Evolutionary conservation across 2,888 invertebrate species (phyloP).

Genomic region (Plagodis dolabraria): DNA sequence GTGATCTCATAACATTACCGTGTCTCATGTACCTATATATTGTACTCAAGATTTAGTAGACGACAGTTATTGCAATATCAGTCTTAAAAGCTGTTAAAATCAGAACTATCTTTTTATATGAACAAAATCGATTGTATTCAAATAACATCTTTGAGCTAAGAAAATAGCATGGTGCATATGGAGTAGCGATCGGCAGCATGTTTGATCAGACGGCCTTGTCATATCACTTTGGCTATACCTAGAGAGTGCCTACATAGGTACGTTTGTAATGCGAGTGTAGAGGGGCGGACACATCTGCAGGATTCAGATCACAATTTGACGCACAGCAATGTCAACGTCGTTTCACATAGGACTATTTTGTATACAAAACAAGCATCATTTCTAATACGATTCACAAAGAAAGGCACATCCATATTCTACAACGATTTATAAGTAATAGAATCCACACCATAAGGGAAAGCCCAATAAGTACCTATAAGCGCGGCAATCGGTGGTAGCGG

Average conservation of each 20-base stretch:
- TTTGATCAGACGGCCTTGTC: background rate
- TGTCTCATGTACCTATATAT: too few relatives aligned
- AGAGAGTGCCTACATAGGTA: background rate
- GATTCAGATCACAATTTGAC: slow-evolving; percentile 8
- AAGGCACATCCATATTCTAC: background rate
- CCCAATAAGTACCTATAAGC: slow-evolving; percentile 73
- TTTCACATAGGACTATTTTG: slow-evolving; percentile 3
- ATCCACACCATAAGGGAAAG: slow-evolving; percentile 3
- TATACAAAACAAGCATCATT: slow-evolving; percentile 8
- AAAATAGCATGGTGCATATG: background rate
- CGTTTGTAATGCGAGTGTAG: background rate
- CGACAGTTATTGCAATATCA: too few relatives aligned
- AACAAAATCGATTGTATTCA: too few relatives aligned
- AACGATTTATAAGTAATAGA: background rate
- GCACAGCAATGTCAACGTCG: slow-evolving; percentile 12
- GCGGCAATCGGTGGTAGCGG: slow-evolving; percentile 70
- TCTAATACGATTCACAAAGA: slow-evolving; percentile 3
- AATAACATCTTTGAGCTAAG: too few relatives aligned
- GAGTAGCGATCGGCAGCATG: background rate
- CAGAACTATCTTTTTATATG: too few relatives aligned
- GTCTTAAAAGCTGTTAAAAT: too few relatives aligned
- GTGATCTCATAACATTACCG: too few relatives aligned
- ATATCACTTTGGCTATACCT: background rate
- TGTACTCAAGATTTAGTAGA: too few relatives aligned
- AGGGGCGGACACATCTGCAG: slow-evolving; percentile 15